Evolutionary conservation across 2,888 invertebrate genomes (phyloP).

Genomic region (Apantesis nais): DNA sequence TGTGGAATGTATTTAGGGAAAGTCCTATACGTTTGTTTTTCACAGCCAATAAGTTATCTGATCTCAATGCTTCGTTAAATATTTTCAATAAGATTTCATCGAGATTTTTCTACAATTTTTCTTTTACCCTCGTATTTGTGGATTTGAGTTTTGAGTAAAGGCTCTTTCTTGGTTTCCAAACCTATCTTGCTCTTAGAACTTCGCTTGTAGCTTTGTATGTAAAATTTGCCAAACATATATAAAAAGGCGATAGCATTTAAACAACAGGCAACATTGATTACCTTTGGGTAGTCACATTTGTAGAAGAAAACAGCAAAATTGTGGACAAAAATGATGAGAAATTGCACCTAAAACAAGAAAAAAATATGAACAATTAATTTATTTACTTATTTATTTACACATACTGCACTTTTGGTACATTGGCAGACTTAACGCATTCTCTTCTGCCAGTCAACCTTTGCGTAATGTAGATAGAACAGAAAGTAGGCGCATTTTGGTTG

Average conservation of each 20-base stretch:
- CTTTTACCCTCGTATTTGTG: slow-evolving; percentile 16
- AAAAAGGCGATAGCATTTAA: slow-evolving; percentile 29
- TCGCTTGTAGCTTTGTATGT: slow-evolving; percentile 34
- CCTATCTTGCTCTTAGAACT: slow-evolving; percentile 15
- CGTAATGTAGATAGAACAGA: too few relatives aligned
- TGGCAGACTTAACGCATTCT: too few relatives aligned
- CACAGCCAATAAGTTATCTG: background rate
- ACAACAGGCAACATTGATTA: slow-evolving; percentile 11
- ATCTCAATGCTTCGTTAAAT: too few relatives aligned
- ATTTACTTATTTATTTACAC: too few relatives aligned
- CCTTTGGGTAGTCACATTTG: slow-evolving; percentile 31
- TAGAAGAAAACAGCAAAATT: slow-evolving; percentile 40
- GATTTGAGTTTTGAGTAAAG: slow-evolving; percentile 23
- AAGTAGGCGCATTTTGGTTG: too few relatives aligned
- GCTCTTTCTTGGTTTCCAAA: slow-evolving; percentile 20
- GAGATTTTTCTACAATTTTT: slow-evolving; percentile 35
- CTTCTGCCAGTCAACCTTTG: too few relatives aligned
- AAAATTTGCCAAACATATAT: slow-evolving; percentile 47
- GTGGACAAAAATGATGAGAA: slow-evolving; percentile 35
- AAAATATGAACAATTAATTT: background rate
- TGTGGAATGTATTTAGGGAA: background rate
- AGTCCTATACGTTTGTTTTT: background rate
- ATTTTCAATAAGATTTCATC: slow-evolving; percentile 15
- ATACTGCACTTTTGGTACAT: too few relatives aligned
- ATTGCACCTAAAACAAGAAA: slow-evolving; percentile 38